Evolutionary conservation across 2,888 invertebrate genomes (phyloP).

Genomic region (Harpalus rubripes): DNA sequence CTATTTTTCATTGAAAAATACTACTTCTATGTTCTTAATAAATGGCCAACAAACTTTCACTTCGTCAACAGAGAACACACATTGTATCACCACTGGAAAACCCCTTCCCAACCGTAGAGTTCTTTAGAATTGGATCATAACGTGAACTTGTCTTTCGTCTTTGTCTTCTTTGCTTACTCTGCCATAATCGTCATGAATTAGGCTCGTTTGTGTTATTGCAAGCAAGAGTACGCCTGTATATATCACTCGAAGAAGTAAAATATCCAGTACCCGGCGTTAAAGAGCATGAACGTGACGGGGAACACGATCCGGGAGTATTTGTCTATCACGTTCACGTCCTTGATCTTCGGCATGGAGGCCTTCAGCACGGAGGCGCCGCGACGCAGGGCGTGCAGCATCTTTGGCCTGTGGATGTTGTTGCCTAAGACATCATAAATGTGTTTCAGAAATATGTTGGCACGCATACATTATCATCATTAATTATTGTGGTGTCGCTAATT

Average conservation of each 20-base stretch:
- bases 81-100: constrained; percentile 55
- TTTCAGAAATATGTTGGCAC: no score
- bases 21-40: constrained; percentile 27
- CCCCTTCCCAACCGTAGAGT: constrained; percentile 3
- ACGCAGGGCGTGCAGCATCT: constrained; percentile 89
- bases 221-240: constrained; percentile 62
- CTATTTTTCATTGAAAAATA: constrained; percentile 42
- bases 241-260: constrained; percentile 89
- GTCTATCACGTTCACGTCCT: constrained; percentile 98
- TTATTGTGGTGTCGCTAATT: no score
- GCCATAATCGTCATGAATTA: constrained; percentile 38
- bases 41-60: constrained; percentile 39
- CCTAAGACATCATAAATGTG: constrained; percentile 75
- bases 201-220: constrained; percentile 28
- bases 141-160: neutral
- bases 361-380: constrained; percentile 92
- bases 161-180: constrained; percentile 4
- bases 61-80: constrained; percentile 52
- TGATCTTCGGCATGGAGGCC: constrained; percentile 96
- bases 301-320: constrained; percentile 97
- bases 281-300: constrained; percentile 96
- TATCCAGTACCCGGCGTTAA: constrained; percentile 97
- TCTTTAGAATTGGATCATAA: neutral
- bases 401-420: constrained; percentile 81
- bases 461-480: no score